Conservation (phyloP, 2,113 vertebrate species). For the Poeciliopsis prolifica region DNA sequence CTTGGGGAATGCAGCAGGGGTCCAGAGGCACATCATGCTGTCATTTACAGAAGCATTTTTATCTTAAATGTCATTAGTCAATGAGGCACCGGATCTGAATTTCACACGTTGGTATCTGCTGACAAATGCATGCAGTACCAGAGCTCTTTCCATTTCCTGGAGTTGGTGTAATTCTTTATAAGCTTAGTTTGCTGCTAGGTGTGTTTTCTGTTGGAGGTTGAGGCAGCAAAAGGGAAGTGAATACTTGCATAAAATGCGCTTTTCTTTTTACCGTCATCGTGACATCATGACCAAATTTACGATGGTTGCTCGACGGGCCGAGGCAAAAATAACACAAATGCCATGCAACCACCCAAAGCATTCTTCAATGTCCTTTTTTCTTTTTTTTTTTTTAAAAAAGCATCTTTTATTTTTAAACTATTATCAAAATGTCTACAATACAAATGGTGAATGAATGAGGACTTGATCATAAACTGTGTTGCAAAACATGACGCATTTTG, state of each 20-base stretch:
- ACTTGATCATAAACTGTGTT: conserved; percentile 1
- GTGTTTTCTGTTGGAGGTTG: conserved; percentile 14
- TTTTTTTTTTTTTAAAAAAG: no score
- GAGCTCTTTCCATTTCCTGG: conserved; percentile 49
- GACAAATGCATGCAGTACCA: conserved; percentile 42
- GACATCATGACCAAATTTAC: conserved; percentile 18
- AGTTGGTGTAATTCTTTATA: conserved; percentile 30
- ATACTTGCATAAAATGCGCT: conserved; percentile 12
- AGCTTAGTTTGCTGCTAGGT: conserved; percentile 3
- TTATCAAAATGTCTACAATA: conserved; percentile 11
- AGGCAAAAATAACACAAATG: conserved; percentile 38
- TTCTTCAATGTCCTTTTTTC: conserved; percentile 31
- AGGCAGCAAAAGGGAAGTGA: conserved; percentile 34
- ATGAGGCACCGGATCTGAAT: conserved; percentile 64
- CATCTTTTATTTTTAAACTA: conserved; percentile 22
- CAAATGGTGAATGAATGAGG: background rate
- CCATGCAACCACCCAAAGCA: conserved; percentile 24
- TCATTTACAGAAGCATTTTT: conserved; percentile 66
- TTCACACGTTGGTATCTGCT: conserved; percentile 47
- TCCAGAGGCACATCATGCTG: conserved; percentile 24
- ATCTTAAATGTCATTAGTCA: conserved; percentile 65
- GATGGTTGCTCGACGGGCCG: conserved; percentile 16
- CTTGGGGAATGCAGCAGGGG: conserved; percentile 28
- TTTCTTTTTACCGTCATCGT: conserved; percentile 25
- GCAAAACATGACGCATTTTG: conserved; percentile 30